phyloP scores from a whole-genome alignment of 2,888 invertebrate species.

The Hipparchia semele region DNA sequence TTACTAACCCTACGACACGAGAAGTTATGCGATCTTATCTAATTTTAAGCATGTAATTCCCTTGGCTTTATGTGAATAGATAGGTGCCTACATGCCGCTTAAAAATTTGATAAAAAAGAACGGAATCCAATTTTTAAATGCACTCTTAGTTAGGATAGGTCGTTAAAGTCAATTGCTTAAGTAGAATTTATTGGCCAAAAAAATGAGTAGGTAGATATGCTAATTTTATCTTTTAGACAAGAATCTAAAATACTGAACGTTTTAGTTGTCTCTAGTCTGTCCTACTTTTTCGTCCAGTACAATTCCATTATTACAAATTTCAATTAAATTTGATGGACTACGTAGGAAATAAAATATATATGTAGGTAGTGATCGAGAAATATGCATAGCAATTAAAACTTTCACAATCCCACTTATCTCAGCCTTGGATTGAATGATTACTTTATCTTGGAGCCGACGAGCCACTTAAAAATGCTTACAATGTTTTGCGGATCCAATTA shows the following conservation, averaged over 20 bases:
- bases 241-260: not conserved
- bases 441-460: slow-evolving; percentile 48
- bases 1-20: not conserved
- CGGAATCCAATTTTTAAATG: not conserved
- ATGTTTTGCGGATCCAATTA: slow-evolving; percentile 78
- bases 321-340: slow-evolving; percentile 38
- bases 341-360: slow-evolving; percentile 34
- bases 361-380: slow-evolving; percentile 33
- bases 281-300: slow-evolving; percentile 2
- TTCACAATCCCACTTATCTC: slow-evolving; percentile 50
- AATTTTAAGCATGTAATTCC: slow-evolving; percentile 1
- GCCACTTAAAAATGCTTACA: slow-evolving; percentile 48
- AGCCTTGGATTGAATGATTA: slow-evolving; percentile 53
- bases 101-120: not conserved
- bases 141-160: not conserved
- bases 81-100: not conserved
- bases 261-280: not conserved
- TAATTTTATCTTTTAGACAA: not conserved
- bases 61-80: not conserved
- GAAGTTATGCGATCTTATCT: not conserved
- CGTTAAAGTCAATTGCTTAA: not conserved
- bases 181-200: not conserved
- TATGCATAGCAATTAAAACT: slow-evolving; percentile 43
- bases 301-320: slow-evolving; percentile 30
- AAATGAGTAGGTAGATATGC: not conserved